Evolutionary conservation across 2,113 vertebrate species (phyloP), one percentile per base, ranked within the genome.

Genomic region (Hemicordylus capensis): DNA sequence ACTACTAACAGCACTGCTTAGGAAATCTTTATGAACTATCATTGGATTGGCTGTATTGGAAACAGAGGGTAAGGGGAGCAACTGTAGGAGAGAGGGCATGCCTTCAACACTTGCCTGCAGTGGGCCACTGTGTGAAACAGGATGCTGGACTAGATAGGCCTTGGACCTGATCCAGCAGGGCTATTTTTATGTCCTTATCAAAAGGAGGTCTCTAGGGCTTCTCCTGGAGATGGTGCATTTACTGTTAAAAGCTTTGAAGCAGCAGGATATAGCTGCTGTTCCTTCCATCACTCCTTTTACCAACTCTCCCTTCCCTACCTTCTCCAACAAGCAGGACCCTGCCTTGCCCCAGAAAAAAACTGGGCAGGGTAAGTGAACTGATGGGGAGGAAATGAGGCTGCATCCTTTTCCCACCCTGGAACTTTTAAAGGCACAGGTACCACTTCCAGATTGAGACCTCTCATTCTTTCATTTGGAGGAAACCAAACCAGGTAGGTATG

Each of bases 401-500:
- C 3, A 31, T 73, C 70, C 42, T 73, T 15, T 85, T 72, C 37
- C 8, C 17, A 66, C 77, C 73, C 77, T 85, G 42, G 72, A 70
- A n/a, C 22, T 22, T 46, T 46, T 26, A 1, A 28, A 26, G 31
- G 39, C 24, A 11, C 26, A 46, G 39, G 22, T 8, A 2, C 39
- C 70, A 73, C 42, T 46, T 44, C 10, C 42, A 22, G 17, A 4
- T 28, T 19, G 42, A 46, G 70, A 73, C 70, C 24, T 58, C 34
- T 4, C 34, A 80, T 74, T 51, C 93, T n/a, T 85, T 70, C 80
- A 88, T 22, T 20, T 4, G 82, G n/a, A 76, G 8, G n/a, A 90
- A 15, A n/a, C n/a, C n/a, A n/a, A n/a, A n/a, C n/a, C n/a, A n/a
- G 85, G 19, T n/a, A 83, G 73, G 87, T 89, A 87, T 73, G 81